These are phyloP conservation scores for Tachina grossa DNA, from an alignment of 2,888 invertebrate species.

Conservation along the genomic window DNA sequence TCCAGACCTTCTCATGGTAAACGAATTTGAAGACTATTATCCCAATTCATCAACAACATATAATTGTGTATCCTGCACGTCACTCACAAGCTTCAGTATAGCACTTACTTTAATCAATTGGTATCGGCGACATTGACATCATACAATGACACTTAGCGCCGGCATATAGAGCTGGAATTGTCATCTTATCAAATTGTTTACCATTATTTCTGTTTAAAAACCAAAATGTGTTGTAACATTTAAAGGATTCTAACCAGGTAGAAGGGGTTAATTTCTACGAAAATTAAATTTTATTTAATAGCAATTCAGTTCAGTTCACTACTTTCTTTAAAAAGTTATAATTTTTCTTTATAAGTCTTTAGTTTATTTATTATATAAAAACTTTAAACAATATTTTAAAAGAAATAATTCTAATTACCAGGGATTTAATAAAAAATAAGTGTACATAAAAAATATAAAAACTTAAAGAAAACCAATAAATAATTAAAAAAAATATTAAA, in stretches of 20 bases:
- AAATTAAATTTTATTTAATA: too few relatives aligned
- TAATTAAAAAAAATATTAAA: not conserved
- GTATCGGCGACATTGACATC: constrained; percentile 62
- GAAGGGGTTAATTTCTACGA: not conserved
- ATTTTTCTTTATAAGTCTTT: too few relatives aligned
- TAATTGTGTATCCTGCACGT: constrained; percentile 7
- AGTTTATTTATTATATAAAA: not conserved
- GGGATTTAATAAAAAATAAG: too few relatives aligned
- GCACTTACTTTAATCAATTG: constrained; percentile 38
- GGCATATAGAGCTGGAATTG: constrained; percentile 42
- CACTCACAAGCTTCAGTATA: constrained; percentile 49
- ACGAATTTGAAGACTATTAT: constrained; percentile 69
- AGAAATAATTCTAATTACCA: too few relatives aligned
- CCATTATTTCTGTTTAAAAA: not conserved
- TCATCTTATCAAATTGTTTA: constrained; percentile 11
- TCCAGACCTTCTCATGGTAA: constrained; percentile 63
- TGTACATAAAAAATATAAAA: not conserved
- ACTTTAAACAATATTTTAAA: not conserved
- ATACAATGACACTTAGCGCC: not conserved
- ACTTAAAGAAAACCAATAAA: not conserved
- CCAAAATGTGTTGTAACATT: constrained; percentile 26
- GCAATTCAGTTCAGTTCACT: too few relatives aligned
- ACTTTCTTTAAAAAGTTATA: too few relatives aligned
- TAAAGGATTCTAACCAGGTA: not conserved
- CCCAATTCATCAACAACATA: constrained; percentile 55